phyloP scores from a whole-genome alignment of 2,888 invertebrate species.

The Mylabris sibirica region DNA sequence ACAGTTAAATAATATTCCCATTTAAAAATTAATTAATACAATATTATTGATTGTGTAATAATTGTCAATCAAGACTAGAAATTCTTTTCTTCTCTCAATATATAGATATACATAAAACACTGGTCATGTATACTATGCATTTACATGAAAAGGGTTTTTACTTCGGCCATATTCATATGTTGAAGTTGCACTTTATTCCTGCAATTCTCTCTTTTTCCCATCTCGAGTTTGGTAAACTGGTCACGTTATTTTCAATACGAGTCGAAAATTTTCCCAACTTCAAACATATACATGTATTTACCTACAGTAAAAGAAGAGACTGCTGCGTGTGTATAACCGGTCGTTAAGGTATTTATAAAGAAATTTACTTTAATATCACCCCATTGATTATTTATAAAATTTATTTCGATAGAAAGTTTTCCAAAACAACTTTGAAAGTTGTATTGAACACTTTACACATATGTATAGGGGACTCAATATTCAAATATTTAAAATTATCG shows the following conservation, averaged over 20 bases:
- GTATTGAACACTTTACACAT: no score
- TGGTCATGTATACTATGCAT: slow-evolving; percentile 21
- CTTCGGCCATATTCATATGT: slow-evolving; percentile 35
- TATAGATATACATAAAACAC: neutral
- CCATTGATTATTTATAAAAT: neutral
- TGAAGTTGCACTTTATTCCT: slow-evolving; percentile 35
- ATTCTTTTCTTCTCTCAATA: neutral
- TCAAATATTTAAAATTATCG: neutral
- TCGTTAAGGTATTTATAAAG: neutral
- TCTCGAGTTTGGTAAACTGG: slow-evolving; percentile 27
- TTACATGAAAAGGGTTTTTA: slow-evolving; percentile 40
- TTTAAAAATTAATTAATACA: neutral
- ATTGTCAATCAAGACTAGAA: neutral
- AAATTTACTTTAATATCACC: neutral
- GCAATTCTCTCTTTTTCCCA: slow-evolving; percentile 20
- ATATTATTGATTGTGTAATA: neutral
- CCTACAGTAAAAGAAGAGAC: neutral
- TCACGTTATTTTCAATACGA: slow-evolving; percentile 31
- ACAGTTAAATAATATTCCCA: neutral
- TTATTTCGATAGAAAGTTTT: no score
- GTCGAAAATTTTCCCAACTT: slow-evolving; percentile 19
- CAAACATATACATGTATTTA: neutral
- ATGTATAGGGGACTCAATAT: neutral
- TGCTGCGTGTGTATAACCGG: neutral
- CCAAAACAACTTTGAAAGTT: no score